These are phyloP conservation scores for Neosilurus hyrtlii DNA, from an alignment of 2,797 vertebrate genomes.

Conservation along the genomic window DNA sequence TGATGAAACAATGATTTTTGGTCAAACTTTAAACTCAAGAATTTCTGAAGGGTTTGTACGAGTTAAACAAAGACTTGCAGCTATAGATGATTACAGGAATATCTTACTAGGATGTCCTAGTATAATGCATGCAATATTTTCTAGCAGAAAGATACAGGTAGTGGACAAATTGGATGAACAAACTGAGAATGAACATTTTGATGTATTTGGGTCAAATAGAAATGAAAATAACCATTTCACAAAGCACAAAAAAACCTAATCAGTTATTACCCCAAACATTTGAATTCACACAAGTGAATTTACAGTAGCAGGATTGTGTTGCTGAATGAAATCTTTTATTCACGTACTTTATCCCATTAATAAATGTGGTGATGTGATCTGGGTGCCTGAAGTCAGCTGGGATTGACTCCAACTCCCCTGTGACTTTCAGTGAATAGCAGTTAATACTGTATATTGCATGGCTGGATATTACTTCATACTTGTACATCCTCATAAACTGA, in stretches of 20 bases:
- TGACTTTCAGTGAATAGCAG: no score
- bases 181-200: not conserved
- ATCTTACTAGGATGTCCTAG: no score
- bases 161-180: no score
- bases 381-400: no score
- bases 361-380: no score
- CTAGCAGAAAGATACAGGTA: not conserved
- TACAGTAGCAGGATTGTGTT: not conserved
- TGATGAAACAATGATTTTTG: not conserved
- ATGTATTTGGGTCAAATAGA: not conserved
- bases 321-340: not conserved
- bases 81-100: not conserved
- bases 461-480: no score
- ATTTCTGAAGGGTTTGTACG: not conserved
- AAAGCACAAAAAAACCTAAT: not conserved
- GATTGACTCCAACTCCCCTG: no score
- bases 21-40: not conserved
- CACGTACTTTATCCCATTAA: not conserved
- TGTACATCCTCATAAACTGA: no score
- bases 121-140: not conserved
- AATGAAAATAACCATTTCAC: not conserved
- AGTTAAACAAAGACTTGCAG: constrained; percentile 1
- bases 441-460: no score
- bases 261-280: not conserved
- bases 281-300: no score